Percentiles rank a stretch among this genome's conserved stretches.
phyloP scores from a whole-genome alignment of 2,113 vertebrate genomes.

The Clarias batrachus region DNA sequence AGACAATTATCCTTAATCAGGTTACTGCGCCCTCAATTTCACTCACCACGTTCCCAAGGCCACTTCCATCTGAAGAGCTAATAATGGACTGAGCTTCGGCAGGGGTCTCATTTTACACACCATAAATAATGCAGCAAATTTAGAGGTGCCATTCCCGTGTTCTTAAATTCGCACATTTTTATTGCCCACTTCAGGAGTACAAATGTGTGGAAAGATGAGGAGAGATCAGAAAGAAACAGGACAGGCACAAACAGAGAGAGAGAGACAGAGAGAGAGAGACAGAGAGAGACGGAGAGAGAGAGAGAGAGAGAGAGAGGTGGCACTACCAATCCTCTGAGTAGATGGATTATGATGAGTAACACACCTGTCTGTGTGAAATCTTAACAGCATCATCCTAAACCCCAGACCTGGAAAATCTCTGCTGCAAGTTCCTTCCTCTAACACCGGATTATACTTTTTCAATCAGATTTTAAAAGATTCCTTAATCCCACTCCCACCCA shows the following conservation, averaged over 20 bases:
- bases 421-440: neutral
- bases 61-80: slow-evolving; percentile 52
- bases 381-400: neutral
- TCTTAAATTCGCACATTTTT: slow-evolving; percentile 25
- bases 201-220: neutral
- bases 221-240: neutral
- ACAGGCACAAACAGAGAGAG: neutral
- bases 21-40: slow-evolving; percentile 50
- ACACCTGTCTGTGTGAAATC: neutral
- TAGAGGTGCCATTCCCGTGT: slow-evolving; percentile 15
- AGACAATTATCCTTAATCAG: slow-evolving; percentile 62
- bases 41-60: slow-evolving; percentile 36
- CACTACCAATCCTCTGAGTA: neutral
- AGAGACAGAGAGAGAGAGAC: neutral
- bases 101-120: slow-evolving; percentile 37
- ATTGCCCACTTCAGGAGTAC: slow-evolving; percentile 5
- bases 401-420: neutral
- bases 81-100: slow-evolving; percentile 51
- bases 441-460: neutral
- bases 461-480: neutral
- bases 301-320: neutral
- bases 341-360: neutral
- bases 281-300: slow-evolving; percentile 4
- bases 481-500: neutral
- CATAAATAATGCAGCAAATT: slow-evolving; percentile 48